phyloP scores from a whole-genome alignment of 30 jellyfish, hydroid and myxozoan genomes.

The Aurelia sp. region DNA sequence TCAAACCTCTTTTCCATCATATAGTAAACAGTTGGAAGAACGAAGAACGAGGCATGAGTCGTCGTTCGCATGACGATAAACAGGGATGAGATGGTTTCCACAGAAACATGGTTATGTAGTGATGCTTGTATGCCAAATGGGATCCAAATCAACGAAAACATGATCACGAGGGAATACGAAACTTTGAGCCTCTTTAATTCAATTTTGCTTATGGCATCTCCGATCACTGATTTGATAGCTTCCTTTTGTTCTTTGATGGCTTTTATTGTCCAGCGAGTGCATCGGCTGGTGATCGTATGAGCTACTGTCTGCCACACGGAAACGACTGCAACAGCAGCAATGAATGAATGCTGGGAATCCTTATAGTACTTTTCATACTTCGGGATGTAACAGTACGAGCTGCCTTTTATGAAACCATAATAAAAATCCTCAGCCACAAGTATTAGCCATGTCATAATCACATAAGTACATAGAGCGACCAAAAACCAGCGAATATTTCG shows the following conservation, averaged over 20 bases:
- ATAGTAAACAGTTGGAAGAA: constrained; percentile 9
- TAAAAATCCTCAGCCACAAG: constrained; percentile 2
- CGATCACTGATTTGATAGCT: no score
- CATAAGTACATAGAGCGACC: background rate
- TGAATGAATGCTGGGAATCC: background rate
- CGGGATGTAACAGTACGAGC: constrained; percentile 1
- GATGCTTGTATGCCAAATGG: constrained; percentile 7
- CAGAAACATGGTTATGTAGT: background rate
- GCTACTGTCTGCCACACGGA: no score
- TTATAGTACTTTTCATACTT: background rate
- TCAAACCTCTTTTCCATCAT: constrained; percentile 17
- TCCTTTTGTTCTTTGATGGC: no score
- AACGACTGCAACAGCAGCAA: no score
- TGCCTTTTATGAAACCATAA: constrained; percentile 9
- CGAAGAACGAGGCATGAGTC: background rate
- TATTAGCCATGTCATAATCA: background rate
- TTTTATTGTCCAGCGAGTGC: no score
- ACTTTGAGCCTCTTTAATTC: constrained; percentile 1
- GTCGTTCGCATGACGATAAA: background rate
- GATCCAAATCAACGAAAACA: constrained; percentile 11
- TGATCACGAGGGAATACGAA: background rate
- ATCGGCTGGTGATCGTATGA: no score
- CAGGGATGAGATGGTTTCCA: background rate
- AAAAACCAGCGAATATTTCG: constrained; percentile 6
- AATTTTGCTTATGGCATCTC: no score